phyloP scores from a whole-genome alignment of 2,113 vertebrate species.

The Oncorhynchus gorbuscha region DNA sequence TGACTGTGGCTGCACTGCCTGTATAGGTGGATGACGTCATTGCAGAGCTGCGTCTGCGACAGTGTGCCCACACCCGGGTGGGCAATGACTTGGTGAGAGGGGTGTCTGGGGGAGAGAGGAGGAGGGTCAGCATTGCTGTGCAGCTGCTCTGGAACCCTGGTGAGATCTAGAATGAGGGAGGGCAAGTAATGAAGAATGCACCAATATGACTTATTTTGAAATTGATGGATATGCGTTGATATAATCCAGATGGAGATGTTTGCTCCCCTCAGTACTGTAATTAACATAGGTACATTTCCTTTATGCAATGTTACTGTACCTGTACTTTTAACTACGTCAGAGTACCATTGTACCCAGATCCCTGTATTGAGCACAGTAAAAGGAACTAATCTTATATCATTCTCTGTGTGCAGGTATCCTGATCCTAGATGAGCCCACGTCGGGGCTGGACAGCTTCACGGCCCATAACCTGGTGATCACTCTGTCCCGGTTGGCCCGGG shows the following conservation, averaged over 20 bases:
- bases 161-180: constrained; percentile 56
- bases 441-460: constrained; percentile 96
- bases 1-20: not conserved
- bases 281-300: too few species aligned
- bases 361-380: too few species aligned
- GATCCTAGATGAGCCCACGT: constrained; percentile 93
- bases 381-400: not conserved
- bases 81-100: constrained; percentile 85
- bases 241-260: too few species aligned
- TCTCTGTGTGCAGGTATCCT: constrained; percentile 81
- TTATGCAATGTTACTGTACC: too few species aligned
- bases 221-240: too few species aligned
- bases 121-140: constrained; percentile 91
- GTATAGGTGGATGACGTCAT: constrained; percentile 92
- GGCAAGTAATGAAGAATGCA: too few species aligned
- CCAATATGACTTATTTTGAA: too few species aligned
- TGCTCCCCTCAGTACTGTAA: too few species aligned
- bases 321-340: too few species aligned
- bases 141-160: constrained; percentile 97
- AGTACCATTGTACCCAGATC: too few species aligned
- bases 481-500: constrained; percentile 87
- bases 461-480: constrained; percentile 95
- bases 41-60: constrained; percentile 87
- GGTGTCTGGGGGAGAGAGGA: constrained; percentile 88
- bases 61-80: constrained; percentile 89